Percentiles rank a stretch among this genome's conserved stretches.
These are phyloP conservation scores for Philereme vetulata DNA, from an alignment of 2,888 invertebrate genomes.

Conservation along the genomic window DNA sequence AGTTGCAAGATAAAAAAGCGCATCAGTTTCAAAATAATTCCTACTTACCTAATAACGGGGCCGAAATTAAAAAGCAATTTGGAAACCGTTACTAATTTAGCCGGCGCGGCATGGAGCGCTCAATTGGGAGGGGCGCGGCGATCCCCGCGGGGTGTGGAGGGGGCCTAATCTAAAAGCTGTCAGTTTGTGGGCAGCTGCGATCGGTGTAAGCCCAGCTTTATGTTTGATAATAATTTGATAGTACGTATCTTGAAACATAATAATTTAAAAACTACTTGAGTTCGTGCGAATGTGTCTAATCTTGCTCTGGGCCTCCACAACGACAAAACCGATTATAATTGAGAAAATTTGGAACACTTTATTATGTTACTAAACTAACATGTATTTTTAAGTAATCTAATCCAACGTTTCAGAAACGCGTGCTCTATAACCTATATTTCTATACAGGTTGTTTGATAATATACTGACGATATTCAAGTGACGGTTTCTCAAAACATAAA, in stretches of 20 bases:
- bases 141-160: conserved; percentile 48
- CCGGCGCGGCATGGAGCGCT: conserved; percentile 69
- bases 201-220: conserved; percentile 64
- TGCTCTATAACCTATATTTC: too few relatives aligned
- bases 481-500: too few relatives aligned
- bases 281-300: too few relatives aligned
- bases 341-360: too few relatives aligned
- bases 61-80: conserved; percentile 82
- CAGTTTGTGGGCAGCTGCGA: conserved; percentile 76
- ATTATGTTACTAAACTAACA: too few relatives aligned
- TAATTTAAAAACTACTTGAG: too few relatives aligned
- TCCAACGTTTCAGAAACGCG: too few relatives aligned
- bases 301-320: too few relatives aligned
- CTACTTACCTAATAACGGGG: conserved; percentile 69
- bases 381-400: too few relatives aligned
- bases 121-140: conserved; percentile 70
- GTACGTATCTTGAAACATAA: background rate
- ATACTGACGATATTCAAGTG: too few relatives aligned
- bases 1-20: conserved; percentile 40
- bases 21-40: conserved; percentile 46
- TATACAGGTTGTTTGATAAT: too few relatives aligned
- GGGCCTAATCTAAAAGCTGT: conserved; percentile 81
- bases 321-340: too few relatives aligned
- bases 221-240: conserved; percentile 36
- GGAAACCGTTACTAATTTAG: conserved; percentile 82